phyloP scores from a whole-genome alignment of 2,797 vertebrate species.

The Acanthiza pusilla region DNA sequence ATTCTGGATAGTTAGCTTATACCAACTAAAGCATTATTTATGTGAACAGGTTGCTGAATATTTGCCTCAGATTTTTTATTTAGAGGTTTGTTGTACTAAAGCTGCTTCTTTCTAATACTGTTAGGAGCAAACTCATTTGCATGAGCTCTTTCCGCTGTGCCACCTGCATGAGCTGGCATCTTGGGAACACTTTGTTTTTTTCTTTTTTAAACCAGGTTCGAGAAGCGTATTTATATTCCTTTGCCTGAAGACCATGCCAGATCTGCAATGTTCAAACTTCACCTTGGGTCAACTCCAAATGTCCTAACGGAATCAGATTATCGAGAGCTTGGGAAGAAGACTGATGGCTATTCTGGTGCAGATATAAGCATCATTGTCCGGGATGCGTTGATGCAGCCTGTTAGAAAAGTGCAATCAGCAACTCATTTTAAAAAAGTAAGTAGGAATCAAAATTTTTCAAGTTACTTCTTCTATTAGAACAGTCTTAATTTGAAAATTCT shows the following conservation, averaged over 20 bases:
- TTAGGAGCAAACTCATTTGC: not conserved
- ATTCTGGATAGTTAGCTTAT: not conserved
- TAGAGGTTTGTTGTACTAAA: not conserved
- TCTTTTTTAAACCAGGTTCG: conserved; percentile 81
- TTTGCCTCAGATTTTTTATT: not conserved
- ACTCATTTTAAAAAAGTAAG: conserved; percentile 95
- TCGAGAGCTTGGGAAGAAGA: conserved; percentile 86
- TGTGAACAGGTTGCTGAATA: not conserved
- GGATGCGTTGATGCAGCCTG: conserved; percentile 98
- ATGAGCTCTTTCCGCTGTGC: not conserved
- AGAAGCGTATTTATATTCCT: conserved; percentile 98
- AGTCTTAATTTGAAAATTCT: not conserved
- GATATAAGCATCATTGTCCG: conserved; percentile 94
- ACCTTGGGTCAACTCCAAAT: conserved; percentile 88
- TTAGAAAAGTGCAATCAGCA: conserved; percentile 95
- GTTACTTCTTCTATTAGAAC: not conserved
- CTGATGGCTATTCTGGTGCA: conserved; percentile 91
- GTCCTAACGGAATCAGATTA: conserved; percentile 84
- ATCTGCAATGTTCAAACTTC: conserved; percentile 91
- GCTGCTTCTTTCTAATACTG: not conserved
- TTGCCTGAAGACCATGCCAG: conserved; percentile 94
- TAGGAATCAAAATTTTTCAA: not conserved
- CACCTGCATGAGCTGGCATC: not conserved
- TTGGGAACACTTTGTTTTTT: not conserved
- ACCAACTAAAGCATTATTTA: not conserved